Percentiles rank a stretch among this genome's conserved stretches.
These are phyloP conservation scores for Laticauda laticaudata DNA, from an alignment of 2,113 vertebrate genomes.

Conservation along the genomic window DNA sequence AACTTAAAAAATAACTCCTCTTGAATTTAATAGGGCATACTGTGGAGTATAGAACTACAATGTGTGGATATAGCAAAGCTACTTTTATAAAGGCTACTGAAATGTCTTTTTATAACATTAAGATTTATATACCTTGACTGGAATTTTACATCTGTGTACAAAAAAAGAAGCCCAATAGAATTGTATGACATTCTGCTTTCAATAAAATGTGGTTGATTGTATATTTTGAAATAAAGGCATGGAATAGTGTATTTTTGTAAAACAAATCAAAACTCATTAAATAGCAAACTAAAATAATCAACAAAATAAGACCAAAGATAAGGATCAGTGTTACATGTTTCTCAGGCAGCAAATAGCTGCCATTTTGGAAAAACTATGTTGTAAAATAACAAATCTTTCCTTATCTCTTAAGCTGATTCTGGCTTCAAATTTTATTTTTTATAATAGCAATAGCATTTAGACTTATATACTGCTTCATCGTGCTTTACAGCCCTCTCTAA, in stretches of 20 bases:
- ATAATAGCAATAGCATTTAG: constrained; percentile 17
- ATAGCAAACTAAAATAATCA: not conserved
- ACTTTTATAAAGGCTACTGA: not conserved
- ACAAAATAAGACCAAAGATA: not conserved
- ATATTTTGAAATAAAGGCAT: not conserved
- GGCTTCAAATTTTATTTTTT: constrained; percentile 57
- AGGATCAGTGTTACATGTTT: not conserved
- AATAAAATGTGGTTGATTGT: not conserved
- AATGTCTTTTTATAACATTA: not conserved
- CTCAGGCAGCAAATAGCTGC: not conserved
- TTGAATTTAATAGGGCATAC: not conserved
- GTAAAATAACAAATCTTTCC: constrained; percentile 37
- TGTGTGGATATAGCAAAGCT: not conserved
- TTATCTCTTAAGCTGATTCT: constrained; percentile 44
- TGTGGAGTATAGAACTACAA: not conserved
- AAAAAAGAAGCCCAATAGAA: not conserved
- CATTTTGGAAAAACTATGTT: constrained; percentile 37
- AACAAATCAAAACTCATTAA: not conserved
- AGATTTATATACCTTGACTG: not conserved
- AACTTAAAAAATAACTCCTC: not conserved
- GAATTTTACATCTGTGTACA: not conserved
- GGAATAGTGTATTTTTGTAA: not conserved
- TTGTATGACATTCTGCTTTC: not conserved
- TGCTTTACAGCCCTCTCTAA: too few species aligned
- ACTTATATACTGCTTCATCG: too few species aligned